These are phyloP conservation scores for Coracias cyanogaster DNA, from an alignment of 2,797 vertebrate genomes.

Conservation along the genomic window DNA sequence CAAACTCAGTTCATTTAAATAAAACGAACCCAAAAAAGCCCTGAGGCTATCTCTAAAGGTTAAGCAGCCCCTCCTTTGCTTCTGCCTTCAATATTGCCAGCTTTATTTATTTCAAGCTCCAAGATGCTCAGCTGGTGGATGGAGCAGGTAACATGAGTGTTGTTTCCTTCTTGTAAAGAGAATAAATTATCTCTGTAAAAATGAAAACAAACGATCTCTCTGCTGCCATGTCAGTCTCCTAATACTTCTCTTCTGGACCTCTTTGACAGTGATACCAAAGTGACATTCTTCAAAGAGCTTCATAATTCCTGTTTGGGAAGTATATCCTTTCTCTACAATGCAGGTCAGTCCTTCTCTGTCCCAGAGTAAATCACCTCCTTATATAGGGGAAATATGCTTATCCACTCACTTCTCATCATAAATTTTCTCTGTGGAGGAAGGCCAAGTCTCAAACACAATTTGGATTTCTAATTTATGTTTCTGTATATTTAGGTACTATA, in stretches of 20 bases:
- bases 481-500: not conserved
- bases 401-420: not conserved
- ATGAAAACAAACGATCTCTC: not conserved
- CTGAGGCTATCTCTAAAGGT: not conserved
- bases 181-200: not conserved
- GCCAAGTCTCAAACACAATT: not conserved
- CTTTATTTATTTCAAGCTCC: not conserved
- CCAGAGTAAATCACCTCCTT: not conserved
- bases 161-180: not conserved
- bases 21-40: not conserved
- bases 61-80: not conserved
- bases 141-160: not conserved
- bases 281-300: not conserved
- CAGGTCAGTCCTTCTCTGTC: not conserved
- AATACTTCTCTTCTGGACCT: not conserved
- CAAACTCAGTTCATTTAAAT: not conserved
- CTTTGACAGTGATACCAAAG: not conserved
- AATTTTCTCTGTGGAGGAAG: not conserved
- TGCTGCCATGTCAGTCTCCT: not conserved
- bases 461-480: not conserved
- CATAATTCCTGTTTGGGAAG: not conserved
- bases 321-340: not conserved
- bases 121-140: not conserved
- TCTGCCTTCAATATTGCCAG: not conserved
- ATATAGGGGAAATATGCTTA: not conserved